Evolutionary conservation across 1,140 invertebrate genomes (phyloP).

Genomic region (Parasteatoda tepidariorum): DNA sequence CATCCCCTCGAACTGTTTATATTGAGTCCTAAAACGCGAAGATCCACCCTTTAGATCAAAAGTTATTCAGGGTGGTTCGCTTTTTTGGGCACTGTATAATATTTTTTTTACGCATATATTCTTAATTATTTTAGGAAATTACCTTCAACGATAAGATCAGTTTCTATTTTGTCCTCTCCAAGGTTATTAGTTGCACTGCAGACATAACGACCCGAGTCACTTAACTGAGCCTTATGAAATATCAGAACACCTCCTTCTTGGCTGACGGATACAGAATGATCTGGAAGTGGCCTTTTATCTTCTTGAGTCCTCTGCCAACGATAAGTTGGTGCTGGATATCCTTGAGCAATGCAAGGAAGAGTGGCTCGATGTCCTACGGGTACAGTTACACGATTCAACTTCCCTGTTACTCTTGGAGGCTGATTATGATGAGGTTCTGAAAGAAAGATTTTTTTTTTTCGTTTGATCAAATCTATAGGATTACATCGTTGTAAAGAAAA

Average conservation of each 20-base stretch:
- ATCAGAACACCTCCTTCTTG: constrained; percentile 57
- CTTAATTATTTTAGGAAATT: not conserved
- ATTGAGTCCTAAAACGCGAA: too few species aligned
- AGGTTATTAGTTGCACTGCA: constrained; percentile 63
- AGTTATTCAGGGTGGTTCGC: too few species aligned
- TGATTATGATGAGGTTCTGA: constrained; percentile 38
- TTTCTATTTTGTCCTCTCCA: constrained; percentile 62
- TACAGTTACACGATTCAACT: not conserved
- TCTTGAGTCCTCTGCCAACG: constrained; percentile 68
- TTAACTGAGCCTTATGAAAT: constrained; percentile 30
- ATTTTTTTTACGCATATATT: too few species aligned
- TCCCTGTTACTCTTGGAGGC: constrained; percentile 20
- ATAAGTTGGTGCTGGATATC: constrained; percentile 77
- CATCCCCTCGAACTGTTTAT: too few species aligned
- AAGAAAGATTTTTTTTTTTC: not conserved
- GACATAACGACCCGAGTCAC: constrained; percentile 61
- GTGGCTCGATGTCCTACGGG: constrained; percentile 42
- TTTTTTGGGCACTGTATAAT: too few species aligned
- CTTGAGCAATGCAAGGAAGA: constrained; percentile 83
- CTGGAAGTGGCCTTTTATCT: not conserved
- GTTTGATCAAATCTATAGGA: too few species aligned
- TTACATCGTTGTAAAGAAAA: not conserved
- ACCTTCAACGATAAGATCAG: constrained; percentile 62
- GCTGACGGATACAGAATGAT: not conserved
- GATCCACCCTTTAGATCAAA: too few species aligned